Percentiles rank a stretch among this genome's conserved stretches.
phyloP scores from a whole-genome alignment of 1,140 invertebrate species.

The Trichonephila clavipes region DNA sequence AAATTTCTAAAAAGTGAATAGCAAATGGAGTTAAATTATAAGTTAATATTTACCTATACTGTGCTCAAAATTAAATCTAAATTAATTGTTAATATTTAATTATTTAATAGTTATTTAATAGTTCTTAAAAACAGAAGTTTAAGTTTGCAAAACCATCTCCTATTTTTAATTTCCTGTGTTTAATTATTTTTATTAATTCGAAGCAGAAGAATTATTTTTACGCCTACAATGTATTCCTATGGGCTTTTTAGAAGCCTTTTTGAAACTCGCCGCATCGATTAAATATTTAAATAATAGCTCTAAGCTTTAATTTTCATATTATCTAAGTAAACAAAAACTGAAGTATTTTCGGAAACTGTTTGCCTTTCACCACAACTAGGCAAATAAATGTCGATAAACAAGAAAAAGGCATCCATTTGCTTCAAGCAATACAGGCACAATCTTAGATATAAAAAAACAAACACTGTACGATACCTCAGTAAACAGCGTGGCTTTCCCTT shows the following conservation, averaged over 20 bases:
- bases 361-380: neutral
- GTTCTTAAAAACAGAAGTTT: too few relatives aligned
- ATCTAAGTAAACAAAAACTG: neutral
- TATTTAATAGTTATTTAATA: too few relatives aligned
- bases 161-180: too few relatives aligned
- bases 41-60: too few relatives aligned
- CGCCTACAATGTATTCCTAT: neutral
- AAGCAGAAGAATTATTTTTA: neutral
- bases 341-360: constrained; percentile 23
- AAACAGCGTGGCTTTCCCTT: constrained; percentile 21
- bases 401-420: neutral
- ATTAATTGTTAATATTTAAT: too few relatives aligned
- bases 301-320: constrained; percentile 58
- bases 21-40: too few relatives aligned
- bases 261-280: constrained; percentile 3
- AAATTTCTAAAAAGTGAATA: too few relatives aligned
- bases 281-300: constrained; percentile 23
- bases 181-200: too few relatives aligned
- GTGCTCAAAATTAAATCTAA: too few relatives aligned
- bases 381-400: constrained; percentile 48
- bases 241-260: neutral
- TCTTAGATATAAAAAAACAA: neutral
- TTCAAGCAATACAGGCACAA: neutral
- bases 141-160: too few relatives aligned
- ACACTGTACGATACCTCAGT: neutral